Conservation (phyloP, 1,140 invertebrate species). For the Philotrypesis tridentata region DNA sequence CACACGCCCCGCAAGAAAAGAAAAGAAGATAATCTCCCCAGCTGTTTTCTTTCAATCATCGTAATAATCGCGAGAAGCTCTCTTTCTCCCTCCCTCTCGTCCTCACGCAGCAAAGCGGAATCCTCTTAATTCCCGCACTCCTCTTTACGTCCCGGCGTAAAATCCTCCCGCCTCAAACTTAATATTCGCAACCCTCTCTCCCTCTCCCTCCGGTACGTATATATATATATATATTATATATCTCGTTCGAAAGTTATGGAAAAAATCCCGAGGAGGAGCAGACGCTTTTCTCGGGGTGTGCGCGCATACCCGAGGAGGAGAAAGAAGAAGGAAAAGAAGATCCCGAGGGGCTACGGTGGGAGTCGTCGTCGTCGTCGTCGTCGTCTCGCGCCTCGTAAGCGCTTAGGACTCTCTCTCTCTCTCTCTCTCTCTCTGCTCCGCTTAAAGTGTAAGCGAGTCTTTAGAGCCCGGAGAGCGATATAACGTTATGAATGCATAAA, state of each 20-base stretch:
- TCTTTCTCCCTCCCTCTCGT: no score
- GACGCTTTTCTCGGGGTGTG: not conserved
- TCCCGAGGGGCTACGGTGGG: conserved; percentile 42
- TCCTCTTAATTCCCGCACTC: not conserved
- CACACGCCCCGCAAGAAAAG: no score
- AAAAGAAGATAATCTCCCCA: not conserved
- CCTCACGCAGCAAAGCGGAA: conserved; percentile 12
- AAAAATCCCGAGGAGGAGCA: not conserved
- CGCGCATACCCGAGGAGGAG: not conserved
- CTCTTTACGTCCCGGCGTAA: not conserved
- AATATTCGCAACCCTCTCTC: conserved; percentile 6
- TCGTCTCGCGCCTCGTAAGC: conserved; percentile 60
- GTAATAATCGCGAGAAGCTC: not conserved
- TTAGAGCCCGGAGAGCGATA: conserved; percentile 52
- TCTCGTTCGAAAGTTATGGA: conserved; percentile 5
- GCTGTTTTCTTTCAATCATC: conserved; percentile 11
- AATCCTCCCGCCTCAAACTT: conserved; percentile 16
- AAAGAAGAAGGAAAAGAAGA: conserved; percentile 47
- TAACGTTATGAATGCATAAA: conserved; percentile 67
- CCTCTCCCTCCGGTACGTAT: not conserved
- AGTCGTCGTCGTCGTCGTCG: no score
- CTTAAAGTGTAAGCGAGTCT: conserved; percentile 61
- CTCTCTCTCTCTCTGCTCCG: conserved; percentile 39
- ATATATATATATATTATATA: no score
- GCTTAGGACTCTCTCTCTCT: conserved; percentile 58